Conservation (phyloP, 2,888 invertebrate genomes). For the Melanostoma mellinum region DNA sequence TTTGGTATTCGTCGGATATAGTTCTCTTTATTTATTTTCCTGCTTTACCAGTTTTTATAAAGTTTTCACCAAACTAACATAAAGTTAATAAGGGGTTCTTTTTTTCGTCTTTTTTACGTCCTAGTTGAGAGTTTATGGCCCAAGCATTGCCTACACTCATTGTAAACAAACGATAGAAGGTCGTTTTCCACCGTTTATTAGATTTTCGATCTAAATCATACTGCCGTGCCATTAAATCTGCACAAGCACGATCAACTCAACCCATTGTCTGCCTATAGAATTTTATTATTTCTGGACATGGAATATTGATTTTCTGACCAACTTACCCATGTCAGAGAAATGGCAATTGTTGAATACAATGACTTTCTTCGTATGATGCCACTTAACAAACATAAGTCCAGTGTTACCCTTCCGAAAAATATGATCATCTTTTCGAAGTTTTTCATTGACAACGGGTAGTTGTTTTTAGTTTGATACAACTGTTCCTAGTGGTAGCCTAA, state of each 20-base stretch:
- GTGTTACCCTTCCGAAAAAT: neutral
- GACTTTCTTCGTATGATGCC: no score
- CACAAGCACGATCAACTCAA: slow-evolving; percentile 8
- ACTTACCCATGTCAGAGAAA: no score
- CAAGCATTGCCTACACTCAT: slow-evolving; percentile 53
- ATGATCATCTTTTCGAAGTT: neutral
- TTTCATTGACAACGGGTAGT: neutral
- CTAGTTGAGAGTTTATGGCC: slow-evolving; percentile 22
- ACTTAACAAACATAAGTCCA: no score
- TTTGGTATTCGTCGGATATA: neutral
- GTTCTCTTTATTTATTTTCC: neutral
- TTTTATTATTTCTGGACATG: no score
- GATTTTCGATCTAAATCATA: slow-evolving; percentile 61
- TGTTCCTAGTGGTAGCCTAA: neutral
- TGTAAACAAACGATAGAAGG: slow-evolving; percentile 56
- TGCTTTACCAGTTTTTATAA: neutral
- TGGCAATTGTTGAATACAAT: no score
- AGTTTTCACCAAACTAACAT: neutral
- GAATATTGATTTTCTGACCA: no score
- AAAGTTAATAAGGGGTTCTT: no score
- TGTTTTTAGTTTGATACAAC: slow-evolving; percentile 44
- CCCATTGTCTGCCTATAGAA: no score
- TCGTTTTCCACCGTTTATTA: slow-evolving; percentile 62
- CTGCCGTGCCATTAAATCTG: slow-evolving; percentile 41
- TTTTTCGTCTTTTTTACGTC: neutral